A percentile compares a stretch with the other conserved stretches of the same genome.
These are phyloP conservation scores for Odontothrips loti DNA, from an alignment of 2,888 invertebrate species.

Conservation along the genomic window DNA sequence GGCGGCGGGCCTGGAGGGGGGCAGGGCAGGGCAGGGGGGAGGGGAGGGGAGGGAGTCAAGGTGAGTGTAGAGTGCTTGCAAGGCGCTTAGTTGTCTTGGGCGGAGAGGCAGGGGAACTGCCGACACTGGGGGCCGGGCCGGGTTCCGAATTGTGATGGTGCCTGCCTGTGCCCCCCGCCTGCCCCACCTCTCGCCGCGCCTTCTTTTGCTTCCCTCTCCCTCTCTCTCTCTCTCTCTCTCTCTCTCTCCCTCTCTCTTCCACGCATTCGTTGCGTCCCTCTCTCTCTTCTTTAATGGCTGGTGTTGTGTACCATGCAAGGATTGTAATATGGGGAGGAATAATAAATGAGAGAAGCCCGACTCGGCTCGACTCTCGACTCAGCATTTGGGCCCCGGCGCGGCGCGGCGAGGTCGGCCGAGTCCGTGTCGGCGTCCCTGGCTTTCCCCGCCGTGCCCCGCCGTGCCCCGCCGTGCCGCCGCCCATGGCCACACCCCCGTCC, in stretches of 20 bases:
- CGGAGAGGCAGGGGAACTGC: background rate
- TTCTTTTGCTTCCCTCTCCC: background rate
- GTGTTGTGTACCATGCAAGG: conserved; percentile 19
- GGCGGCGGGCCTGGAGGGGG: background rate
- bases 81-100: conserved; percentile 9
- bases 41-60: background rate
- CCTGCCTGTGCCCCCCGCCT: background rate
- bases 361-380: background rate
- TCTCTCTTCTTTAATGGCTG: conserved; percentile 21
- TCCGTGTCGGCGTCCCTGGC: background rate
- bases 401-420: no score
- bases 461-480: background rate
- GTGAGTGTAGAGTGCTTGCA: conserved; percentile 17
- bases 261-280: background rate
- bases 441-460: background rate
- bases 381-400: no score
- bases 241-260: background rate
- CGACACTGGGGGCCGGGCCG: background rate
- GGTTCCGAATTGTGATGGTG: conserved; percentile 11
- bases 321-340: conserved; percentile 25
- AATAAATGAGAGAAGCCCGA: background rate
- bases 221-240: background rate
- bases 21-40: background rate
- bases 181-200: background rate
- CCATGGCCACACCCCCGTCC: no score